These are phyloP conservation scores for Euschistus heros DNA, from an alignment of 1,140 invertebrate genomes.

Conservation along the genomic window DNA sequence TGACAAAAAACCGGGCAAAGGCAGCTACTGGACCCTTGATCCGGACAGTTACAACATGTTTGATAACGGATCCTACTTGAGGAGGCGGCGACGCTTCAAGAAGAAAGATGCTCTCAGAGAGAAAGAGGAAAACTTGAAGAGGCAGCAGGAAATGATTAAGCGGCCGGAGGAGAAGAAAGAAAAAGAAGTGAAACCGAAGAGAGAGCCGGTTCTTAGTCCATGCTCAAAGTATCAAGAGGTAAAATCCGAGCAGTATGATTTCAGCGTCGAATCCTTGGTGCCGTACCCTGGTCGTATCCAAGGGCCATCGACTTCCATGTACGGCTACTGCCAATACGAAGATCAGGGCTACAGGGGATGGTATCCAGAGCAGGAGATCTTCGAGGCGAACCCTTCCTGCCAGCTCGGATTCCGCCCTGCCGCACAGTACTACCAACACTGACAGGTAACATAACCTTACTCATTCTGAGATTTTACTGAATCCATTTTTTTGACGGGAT, in stretches of 20 bases:
- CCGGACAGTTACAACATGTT: conserved; percentile 81
- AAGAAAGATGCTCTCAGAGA: conserved; percentile 86
- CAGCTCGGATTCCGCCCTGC: conserved; percentile 28
- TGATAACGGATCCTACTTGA: conserved; percentile 77
- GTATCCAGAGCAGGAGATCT: conserved; percentile 24
- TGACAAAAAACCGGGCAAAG: conserved; percentile 66
- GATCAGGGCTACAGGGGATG: conserved; percentile 24
- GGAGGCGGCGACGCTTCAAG: conserved; percentile 67
- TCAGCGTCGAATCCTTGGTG: conserved; percentile 28
- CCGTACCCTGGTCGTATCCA: conserved; percentile 23
- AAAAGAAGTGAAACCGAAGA: conserved; percentile 28
- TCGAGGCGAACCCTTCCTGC: conserved; percentile 26
- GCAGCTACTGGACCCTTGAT: conserved; percentile 79
- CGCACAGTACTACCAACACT: conserved; percentile 24
- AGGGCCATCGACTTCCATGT: conserved; percentile 20
- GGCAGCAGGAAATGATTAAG: conserved; percentile 44
- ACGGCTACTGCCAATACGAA: conserved; percentile 26
- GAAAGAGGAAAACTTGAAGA: conserved; percentile 74
- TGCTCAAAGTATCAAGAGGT: conserved; percentile 23
- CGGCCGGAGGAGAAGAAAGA: conserved; percentile 23
- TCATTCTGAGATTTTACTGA: too few species aligned
- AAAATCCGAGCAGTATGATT: conserved; percentile 22
- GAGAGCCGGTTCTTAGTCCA: conserved; percentile 27
- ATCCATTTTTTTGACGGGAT: too few species aligned
- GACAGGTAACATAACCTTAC: conserved; percentile 15